Conservation (phyloP, 1,140 invertebrate genomes). For the Heliothis virescens region DNA sequence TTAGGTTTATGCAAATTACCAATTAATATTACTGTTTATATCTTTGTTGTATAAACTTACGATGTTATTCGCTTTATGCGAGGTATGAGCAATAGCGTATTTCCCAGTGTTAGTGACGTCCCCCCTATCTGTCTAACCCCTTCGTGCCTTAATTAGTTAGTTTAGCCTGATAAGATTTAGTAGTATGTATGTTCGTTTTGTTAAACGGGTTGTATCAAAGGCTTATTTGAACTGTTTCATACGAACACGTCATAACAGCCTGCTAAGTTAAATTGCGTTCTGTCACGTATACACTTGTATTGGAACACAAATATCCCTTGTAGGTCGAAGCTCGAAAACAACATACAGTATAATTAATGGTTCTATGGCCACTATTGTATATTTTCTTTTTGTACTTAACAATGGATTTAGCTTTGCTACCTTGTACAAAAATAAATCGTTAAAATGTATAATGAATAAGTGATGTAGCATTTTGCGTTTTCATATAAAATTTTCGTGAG, state of each 20-base stretch:
- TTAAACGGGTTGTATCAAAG: slow-evolving; percentile 3
- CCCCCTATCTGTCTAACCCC: background rate
- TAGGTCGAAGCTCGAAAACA: slow-evolving; percentile 8
- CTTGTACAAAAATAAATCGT: background rate
- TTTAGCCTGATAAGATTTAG: slow-evolving; percentile 13
- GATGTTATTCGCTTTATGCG: slow-evolving; percentile 3
- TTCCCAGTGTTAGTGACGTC: background rate
- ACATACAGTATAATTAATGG: background rate
- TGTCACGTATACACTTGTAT: slow-evolving; percentile 20
- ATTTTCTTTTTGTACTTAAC: slow-evolving; percentile 10
- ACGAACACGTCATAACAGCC: slow-evolving; percentile 8
- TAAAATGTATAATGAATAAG: background rate
- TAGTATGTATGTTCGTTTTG: slow-evolving; percentile 1
- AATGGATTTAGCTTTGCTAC: slow-evolving; percentile 11
- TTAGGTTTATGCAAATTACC: slow-evolving; percentile 50
- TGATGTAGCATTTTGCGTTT: background rate
- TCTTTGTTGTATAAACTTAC: slow-evolving; percentile 29
- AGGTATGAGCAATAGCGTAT: slow-evolving; percentile 24
- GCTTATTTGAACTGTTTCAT: slow-evolving; percentile 24
- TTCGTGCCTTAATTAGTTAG: slow-evolving; percentile 14
- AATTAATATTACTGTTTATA: slow-evolving; percentile 39
- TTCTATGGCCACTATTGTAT: slow-evolving; percentile 5
- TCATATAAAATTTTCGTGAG: background rate
- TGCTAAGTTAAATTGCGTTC: slow-evolving; percentile 17
- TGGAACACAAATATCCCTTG: slow-evolving; percentile 9